phyloP scores from a whole-genome alignment of 2,113 vertebrate species.

The Forbesichthys agassizii region DNA sequence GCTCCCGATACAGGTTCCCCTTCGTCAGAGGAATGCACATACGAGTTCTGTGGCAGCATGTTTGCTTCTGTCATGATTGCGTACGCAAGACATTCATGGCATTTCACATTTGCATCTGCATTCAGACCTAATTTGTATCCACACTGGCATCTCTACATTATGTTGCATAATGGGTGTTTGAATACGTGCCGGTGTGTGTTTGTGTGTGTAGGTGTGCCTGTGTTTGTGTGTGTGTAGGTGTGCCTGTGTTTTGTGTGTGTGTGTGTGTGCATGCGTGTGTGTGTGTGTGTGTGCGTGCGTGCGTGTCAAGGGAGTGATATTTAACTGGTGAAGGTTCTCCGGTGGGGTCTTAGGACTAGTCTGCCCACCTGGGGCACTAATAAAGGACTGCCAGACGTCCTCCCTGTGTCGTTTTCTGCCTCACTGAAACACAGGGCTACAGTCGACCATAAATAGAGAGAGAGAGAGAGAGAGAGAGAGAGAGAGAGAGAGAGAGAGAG shows the following conservation, averaged over 20 bases:
- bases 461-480: constrained; percentile 11
- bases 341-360: not conserved
- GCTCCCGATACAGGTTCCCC: constrained; percentile 2
- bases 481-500: not conserved
- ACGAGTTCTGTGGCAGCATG: constrained; percentile 22
- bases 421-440: not conserved
- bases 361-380: constrained; percentile 14
- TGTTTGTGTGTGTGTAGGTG: not conserved
- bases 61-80: constrained; percentile 22
- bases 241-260: not conserved
- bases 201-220: not conserved
- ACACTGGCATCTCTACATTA: not conserved
- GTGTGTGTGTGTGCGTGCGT: not conserved
- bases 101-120: constrained; percentile 43
- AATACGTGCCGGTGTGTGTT: not conserved
- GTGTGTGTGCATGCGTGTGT: not conserved
- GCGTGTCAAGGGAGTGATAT: not conserved
- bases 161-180: constrained; percentile 10
- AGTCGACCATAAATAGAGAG: constrained; percentile 14
- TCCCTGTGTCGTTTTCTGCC: not conserved
- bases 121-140: constrained; percentile 20
- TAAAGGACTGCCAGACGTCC: constrained; percentile 4
- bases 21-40: constrained; percentile 54
- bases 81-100: constrained; percentile 42
- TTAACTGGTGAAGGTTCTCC: constrained; percentile 10